Conservation (phyloP, 2,113 vertebrate genomes). For the Ophthalmolycus amberensis region DNA sequence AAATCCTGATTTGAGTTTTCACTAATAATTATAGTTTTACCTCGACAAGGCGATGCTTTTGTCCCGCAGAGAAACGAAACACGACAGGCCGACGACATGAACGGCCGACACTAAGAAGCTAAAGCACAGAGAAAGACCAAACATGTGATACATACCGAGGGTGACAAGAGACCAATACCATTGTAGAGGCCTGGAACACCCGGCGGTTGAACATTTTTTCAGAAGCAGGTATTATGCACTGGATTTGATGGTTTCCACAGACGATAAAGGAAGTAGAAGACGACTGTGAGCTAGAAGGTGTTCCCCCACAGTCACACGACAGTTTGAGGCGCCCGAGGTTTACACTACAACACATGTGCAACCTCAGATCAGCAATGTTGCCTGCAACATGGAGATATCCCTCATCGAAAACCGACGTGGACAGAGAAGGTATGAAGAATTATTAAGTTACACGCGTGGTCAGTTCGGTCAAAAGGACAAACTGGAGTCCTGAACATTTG, state of each 20-base stretch:
- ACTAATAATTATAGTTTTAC: constrained; percentile 11
- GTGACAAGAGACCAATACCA: neutral
- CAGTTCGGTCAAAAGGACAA: constrained; percentile 4
- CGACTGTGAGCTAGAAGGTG: constrained; percentile 1
- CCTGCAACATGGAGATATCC: constrained; percentile 22
- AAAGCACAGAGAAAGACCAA: neutral
- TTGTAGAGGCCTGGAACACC: neutral
- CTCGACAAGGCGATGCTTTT: constrained; percentile 62
- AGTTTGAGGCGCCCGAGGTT: constrained; percentile 26
- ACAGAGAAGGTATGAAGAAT: neutral
- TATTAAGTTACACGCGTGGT: neutral
- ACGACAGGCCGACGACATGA: neutral
- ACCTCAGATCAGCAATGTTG: constrained; percentile 37
- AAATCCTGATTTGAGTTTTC: constrained; percentile 33
- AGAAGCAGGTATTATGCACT: neutral
- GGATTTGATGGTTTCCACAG: constrained; percentile 4
- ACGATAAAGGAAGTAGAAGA: neutral
- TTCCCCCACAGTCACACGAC: constrained; percentile 21
- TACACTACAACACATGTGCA: constrained; percentile 2
- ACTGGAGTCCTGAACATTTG: neutral
- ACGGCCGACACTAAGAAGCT: neutral
- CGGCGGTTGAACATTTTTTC: neutral
- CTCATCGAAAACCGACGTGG: neutral
- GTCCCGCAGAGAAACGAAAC: constrained; percentile 51
- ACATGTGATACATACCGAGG: neutral